A percentile compares a stretch with the other conserved stretches of the same genome.
These are phyloP conservation scores for Nephila pilipes DNA, from an alignment of 1,140 invertebrate species.

Conservation along the genomic window DNA sequence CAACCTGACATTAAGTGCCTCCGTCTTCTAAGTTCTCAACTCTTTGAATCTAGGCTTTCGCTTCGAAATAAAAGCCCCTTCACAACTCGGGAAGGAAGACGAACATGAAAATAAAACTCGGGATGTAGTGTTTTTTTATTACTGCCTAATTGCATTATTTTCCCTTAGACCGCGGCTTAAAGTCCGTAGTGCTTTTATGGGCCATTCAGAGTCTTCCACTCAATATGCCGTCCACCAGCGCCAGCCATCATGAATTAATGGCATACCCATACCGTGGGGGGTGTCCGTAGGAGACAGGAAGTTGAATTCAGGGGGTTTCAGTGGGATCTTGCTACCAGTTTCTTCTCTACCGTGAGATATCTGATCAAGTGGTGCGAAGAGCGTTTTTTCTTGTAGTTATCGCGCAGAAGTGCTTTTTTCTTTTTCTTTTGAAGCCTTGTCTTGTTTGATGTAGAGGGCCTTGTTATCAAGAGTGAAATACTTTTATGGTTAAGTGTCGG, in stretches of 20 bases:
- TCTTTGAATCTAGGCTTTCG: conserved; percentile 39
- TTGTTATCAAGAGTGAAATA: background rate
- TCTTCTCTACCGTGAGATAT: background rate
- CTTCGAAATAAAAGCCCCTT: conserved; percentile 25
- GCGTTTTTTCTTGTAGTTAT: background rate
- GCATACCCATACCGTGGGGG: background rate
- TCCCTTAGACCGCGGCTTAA: background rate
- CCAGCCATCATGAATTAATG: conserved; percentile 38
- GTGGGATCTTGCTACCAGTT: background rate
- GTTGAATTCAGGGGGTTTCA: conserved; percentile 13
- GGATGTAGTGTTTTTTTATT: conserved; percentile 37
- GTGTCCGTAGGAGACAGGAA: conserved; percentile 25
- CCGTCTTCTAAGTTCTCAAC: background rate
- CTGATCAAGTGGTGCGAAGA: background rate
- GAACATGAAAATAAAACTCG: conserved; percentile 14
- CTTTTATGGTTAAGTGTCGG: background rate
- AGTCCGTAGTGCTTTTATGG: conserved; percentile 33
- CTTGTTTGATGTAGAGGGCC: background rate
- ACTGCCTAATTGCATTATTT: conserved; percentile 51
- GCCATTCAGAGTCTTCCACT: conserved; percentile 21
- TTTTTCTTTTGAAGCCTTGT: background rate
- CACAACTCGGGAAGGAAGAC: background rate
- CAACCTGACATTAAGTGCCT: background rate
- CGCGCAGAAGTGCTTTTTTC: background rate
- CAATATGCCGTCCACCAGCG: conserved; percentile 26